Percentiles rank a stretch among this genome's conserved stretches.
These are phyloP conservation scores for Eilema sororculum DNA, from an alignment of 2,888 invertebrate species.

Conservation along the genomic window DNA sequence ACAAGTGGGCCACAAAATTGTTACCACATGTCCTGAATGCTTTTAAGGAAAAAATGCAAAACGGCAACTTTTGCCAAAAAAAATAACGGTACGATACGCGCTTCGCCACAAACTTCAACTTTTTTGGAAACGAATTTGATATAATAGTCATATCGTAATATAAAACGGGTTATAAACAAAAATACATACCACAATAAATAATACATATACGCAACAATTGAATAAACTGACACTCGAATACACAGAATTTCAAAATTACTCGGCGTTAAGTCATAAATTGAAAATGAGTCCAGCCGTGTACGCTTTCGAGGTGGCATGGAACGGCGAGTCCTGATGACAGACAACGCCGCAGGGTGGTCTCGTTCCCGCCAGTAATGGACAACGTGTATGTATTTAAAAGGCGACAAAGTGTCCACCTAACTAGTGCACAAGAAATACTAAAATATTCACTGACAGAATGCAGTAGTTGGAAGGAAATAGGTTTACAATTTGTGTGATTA, in stretches of 20 bases:
- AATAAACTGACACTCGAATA: slow-evolving; percentile 40
- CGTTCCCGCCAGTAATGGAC: slow-evolving; percentile 45
- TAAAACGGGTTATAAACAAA: not conserved
- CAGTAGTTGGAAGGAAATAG: slow-evolving; percentile 22
- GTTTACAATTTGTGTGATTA: slow-evolving; percentile 32
- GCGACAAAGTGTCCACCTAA: slow-evolving; percentile 47
- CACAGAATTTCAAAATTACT: slow-evolving; percentile 44
- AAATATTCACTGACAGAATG: slow-evolving; percentile 57
- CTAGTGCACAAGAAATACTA: slow-evolving; percentile 40
- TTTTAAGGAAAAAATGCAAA: slow-evolving; percentile 54
- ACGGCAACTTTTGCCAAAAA: slow-evolving; percentile 45
- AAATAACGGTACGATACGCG: not conserved
- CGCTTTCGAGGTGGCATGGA: slow-evolving; percentile 52
- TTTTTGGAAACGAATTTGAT: not conserved
- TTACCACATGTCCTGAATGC: slow-evolving; percentile 61
- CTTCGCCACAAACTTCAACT: not conserved
- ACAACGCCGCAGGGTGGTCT: slow-evolving; percentile 55
- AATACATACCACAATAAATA: not conserved
- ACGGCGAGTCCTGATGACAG: slow-evolving; percentile 57
- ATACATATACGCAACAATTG: slow-evolving; percentile 5
- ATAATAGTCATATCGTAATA: not conserved
- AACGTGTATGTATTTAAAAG: slow-evolving; percentile 49
- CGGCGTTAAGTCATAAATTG: slow-evolving; percentile 59
- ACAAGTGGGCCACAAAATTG: slow-evolving; percentile 66
- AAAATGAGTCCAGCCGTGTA: slow-evolving; percentile 52